Conservation (phyloP, 2,113 vertebrate species). For the Lamprotornis superbus region DNA sequence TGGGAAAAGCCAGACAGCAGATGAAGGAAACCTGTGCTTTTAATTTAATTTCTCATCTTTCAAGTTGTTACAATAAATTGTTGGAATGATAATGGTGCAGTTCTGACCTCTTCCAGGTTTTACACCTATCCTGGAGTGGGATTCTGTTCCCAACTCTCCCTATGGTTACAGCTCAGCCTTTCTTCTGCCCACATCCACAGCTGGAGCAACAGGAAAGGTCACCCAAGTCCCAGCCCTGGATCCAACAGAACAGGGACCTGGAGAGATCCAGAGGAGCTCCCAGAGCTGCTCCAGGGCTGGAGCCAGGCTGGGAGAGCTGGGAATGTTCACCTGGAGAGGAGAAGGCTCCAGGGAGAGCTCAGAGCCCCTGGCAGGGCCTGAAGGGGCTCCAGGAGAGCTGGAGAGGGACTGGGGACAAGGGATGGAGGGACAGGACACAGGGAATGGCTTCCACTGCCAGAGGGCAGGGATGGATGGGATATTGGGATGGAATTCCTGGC, state of each 20-base stretch:
- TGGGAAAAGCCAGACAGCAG: neutral
- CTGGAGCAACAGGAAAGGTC: neutral
- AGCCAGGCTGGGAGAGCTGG: neutral
- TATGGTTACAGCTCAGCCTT: rapidly evolving
- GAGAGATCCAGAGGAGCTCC: neutral
- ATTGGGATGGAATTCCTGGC: neutral
- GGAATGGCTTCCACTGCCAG: no score
- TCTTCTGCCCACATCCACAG: neutral
- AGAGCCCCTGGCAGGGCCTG: neutral
- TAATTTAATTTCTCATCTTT: neutral
- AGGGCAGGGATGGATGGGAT: no score
- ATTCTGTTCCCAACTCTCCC: neutral
- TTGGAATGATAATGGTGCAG: neutral
- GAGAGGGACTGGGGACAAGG: neutral
- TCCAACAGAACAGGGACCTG: neutral
- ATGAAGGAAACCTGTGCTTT: neutral
- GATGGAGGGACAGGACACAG: neutral
- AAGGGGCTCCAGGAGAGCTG: neutral
- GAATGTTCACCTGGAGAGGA: neutral
- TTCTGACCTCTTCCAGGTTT: neutral
- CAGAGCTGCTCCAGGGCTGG: neutral
- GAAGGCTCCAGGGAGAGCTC: neutral
- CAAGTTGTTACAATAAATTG: neutral
- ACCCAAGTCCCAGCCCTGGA: neutral
- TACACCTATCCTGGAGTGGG: neutral